Conservation (phyloP, 2,797 vertebrate genomes). For the Crocidura indochinensis region DNA sequence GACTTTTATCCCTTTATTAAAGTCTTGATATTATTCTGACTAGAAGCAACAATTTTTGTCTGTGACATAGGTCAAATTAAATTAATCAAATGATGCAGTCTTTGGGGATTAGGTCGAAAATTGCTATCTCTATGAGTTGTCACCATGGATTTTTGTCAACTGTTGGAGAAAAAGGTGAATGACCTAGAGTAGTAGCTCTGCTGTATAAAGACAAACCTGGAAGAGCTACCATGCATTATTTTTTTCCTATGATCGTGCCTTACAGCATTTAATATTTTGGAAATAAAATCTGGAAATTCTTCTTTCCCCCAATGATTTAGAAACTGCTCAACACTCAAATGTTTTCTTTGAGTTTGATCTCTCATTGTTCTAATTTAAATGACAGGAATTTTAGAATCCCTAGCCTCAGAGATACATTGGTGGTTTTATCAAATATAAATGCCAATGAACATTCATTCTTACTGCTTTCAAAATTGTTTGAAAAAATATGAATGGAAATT, state of each 20-base stretch:
- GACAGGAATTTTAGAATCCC: conserved; percentile 32
- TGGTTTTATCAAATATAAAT: conserved; percentile 1
- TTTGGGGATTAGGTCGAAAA: conserved; percentile 57
- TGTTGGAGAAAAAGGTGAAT: background rate
- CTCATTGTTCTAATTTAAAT: background rate
- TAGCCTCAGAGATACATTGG: background rate
- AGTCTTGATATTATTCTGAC: conserved; percentile 53
- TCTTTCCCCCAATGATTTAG: background rate
- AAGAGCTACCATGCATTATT: background rate
- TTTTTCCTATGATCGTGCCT: background rate
- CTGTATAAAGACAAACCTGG: background rate
- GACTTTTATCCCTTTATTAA: background rate
- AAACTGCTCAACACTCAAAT: background rate
- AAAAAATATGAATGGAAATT: background rate
- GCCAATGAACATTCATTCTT: background rate
- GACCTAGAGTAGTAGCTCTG: background rate
- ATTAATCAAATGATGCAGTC: conserved; percentile 59
- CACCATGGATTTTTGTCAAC: conserved; percentile 69
- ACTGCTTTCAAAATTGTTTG: conserved; percentile 52
- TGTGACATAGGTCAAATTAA: conserved; percentile 65
- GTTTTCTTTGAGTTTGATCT: conserved; percentile 32
- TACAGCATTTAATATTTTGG: background rate
- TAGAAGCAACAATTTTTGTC: conserved; percentile 13
- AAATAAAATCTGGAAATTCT: conserved; percentile 43
- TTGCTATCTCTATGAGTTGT: conserved; percentile 54